These are phyloP conservation scores for Nansenia antarctica DNA, from an alignment of 2,113 vertebrate species.

Conservation along the genomic window DNA sequence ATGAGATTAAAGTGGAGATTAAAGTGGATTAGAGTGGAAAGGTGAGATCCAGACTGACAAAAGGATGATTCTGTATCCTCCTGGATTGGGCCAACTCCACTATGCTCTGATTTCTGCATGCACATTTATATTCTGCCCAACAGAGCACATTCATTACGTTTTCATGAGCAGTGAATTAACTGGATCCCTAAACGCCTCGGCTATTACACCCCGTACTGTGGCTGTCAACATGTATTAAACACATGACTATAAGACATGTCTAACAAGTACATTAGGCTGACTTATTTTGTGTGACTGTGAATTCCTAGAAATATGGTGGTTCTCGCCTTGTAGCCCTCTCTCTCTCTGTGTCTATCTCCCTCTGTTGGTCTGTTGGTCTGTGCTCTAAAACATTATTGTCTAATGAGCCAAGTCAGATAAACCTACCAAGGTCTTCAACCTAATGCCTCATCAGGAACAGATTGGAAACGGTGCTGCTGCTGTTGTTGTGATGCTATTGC, in stretches of 20 bases:
- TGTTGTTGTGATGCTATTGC: not conserved
- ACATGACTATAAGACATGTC: slow-evolving; percentile 38
- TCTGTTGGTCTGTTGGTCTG: not conserved
- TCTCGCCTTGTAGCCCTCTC: not conserved
- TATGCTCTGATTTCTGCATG: slow-evolving; percentile 25
- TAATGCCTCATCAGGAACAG: not conserved
- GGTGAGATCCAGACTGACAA: too few relatives aligned
- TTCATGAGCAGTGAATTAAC: slow-evolving; percentile 70
- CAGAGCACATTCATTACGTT: slow-evolving; percentile 63
- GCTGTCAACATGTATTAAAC: slow-evolving; percentile 55
- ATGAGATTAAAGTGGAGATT: too few relatives aligned
- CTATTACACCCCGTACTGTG: slow-evolving; percentile 56
- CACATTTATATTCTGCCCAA: slow-evolving; percentile 58
- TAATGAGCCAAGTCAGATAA: slow-evolving; percentile 6
- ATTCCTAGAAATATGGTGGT: slow-evolving; percentile 9
- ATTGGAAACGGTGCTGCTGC: not conserved
- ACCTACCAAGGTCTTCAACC: not conserved
- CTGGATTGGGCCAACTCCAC: too few relatives aligned
- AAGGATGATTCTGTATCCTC: too few relatives aligned
- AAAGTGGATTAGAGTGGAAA: too few relatives aligned
- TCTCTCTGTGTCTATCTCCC: not conserved
- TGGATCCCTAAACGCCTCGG: slow-evolving; percentile 59
- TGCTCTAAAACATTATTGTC: slow-evolving; percentile 1
- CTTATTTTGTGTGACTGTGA: slow-evolving; percentile 30
- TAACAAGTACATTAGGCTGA: slow-evolving; percentile 14